A percentile compares a stretch with the other conserved stretches of the same genome.
Evolutionary conservation across 2,113 vertebrate genomes (phyloP).

Genomic region (Cercocebus atys): DNA sequence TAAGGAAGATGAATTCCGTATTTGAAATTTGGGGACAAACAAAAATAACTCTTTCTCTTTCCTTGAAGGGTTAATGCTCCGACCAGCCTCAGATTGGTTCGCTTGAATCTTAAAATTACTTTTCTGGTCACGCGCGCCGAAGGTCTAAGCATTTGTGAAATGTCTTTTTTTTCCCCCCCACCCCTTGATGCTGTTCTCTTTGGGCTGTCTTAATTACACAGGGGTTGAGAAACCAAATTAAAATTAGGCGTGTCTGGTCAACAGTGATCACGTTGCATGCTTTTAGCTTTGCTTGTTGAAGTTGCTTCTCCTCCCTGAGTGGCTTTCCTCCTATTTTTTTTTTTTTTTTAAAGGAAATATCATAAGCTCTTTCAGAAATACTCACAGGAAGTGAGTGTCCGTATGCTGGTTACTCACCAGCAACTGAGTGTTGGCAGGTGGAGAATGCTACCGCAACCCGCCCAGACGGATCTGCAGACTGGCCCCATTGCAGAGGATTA

Average conservation of each 20-base stretch:
- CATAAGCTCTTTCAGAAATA: conserved; percentile 58
- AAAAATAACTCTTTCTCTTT: conserved; percentile 36
- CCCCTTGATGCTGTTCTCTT: conserved; percentile 40
- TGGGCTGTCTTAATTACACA: conserved; percentile 76
- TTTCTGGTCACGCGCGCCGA: conserved; percentile 85
- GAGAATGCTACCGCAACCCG: conserved; percentile 64
- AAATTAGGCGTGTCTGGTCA: conserved; percentile 64
- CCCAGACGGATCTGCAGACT: conserved; percentile 73
- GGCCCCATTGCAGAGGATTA: conserved; percentile 71
- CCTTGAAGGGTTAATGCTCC: conserved; percentile 85
- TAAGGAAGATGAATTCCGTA: background rate
- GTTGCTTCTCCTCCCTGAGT: conserved; percentile 62
- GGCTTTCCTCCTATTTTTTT: conserved; percentile 13
- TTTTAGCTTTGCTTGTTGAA: conserved; percentile 18
- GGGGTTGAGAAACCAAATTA: conserved; percentile 72
- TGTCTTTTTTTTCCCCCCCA: conserved; percentile 49
- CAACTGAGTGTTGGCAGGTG: conserved; percentile 84
- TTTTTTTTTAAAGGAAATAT: conserved; percentile 68
- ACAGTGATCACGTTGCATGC: conserved; percentile 49
- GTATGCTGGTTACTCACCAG: conserved; percentile 80
- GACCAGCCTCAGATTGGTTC: conserved; percentile 80
- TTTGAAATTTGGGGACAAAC: conserved; percentile 8
- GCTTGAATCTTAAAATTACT: conserved; percentile 84
- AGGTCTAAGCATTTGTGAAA: conserved; percentile 83
- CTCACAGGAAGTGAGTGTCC: conserved; percentile 78